Percentiles rank a stretch among this genome's conserved stretches.
phyloP scores from a whole-genome alignment of 53 echinoderm and acorn worm species.

The Mesocentrotus franciscanus region DNA sequence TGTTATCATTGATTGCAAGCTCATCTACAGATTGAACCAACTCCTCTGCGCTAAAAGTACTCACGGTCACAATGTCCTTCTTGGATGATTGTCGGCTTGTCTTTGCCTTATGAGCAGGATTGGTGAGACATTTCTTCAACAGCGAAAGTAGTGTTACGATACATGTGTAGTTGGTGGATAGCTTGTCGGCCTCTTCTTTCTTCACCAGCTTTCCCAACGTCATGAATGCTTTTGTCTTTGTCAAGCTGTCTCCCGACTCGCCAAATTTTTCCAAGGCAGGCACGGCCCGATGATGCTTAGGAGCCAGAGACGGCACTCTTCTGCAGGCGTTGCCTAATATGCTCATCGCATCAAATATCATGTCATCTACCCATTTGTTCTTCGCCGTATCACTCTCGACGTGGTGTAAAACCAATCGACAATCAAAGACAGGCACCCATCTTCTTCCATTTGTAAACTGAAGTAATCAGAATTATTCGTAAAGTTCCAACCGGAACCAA shows the following conservation, averaged over 20 bases:
- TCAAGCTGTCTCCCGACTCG: background rate
- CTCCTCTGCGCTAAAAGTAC: background rate
- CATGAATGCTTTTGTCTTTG: background rate
- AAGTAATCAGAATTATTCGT: constrained; percentile 6
- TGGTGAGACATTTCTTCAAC: background rate
- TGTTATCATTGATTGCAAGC: constrained; percentile 31
- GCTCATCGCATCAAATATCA: background rate
- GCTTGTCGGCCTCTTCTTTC: constrained; percentile 35
- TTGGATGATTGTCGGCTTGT: background rate
- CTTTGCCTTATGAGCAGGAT: background rate
- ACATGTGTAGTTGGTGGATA: background rate
- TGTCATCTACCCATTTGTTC: constrained; percentile 9
- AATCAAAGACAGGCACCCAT: background rate
- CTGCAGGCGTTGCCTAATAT: background rate
- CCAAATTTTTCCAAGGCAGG: constrained; percentile 11
- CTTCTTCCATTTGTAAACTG: background rate
- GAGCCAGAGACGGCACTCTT: background rate
- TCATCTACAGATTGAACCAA: background rate
- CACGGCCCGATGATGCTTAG: background rate
- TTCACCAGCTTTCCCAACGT: background rate
- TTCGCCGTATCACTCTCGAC: background rate
- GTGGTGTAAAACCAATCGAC: too few relatives aligned
- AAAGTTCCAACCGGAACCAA: constrained; percentile 34
- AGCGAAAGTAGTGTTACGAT: background rate
- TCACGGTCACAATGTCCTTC: background rate